These are phyloP conservation scores for Gobio gobio DNA, from an alignment of 2,113 vertebrate genomes.

Conservation along the genomic window DNA sequence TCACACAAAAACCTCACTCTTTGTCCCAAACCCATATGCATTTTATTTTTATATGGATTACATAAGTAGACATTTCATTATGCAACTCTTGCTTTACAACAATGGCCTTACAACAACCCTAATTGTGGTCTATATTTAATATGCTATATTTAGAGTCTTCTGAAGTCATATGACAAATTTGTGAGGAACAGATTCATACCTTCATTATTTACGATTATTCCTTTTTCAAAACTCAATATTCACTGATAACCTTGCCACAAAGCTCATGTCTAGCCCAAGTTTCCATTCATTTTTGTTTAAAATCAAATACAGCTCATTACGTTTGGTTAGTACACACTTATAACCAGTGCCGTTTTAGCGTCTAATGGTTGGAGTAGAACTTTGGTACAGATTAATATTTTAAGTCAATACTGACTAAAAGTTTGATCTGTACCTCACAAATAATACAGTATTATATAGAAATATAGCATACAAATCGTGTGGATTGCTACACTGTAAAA, in stretches of 20 bases:
- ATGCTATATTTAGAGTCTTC: no score
- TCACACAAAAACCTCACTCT: neutral
- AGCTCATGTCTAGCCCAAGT: neutral
- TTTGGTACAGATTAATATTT: neutral
- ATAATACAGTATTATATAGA: neutral
- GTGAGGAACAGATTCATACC: neutral
- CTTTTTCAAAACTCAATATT: neutral
- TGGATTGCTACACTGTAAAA: neutral
- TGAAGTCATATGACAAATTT: no score
- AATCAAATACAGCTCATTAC: neutral
- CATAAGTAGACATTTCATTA: neutral
- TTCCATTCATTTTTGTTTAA: neutral
- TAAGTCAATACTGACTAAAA: neutral
- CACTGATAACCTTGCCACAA: neutral
- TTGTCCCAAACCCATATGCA: neutral
- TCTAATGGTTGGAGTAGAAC: neutral
- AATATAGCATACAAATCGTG: neutral
- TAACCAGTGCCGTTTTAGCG: neutral
- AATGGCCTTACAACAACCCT: neutral
- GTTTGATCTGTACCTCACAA: neutral
- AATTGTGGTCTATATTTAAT: no score
- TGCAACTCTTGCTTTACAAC: neutral
- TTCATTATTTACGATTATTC: constrained; percentile 3
- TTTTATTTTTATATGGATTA: neutral
- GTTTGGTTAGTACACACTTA: neutral